phyloP scores from a whole-genome alignment of 2,888 invertebrate genomes.

The Rotaria socialis region DNA sequence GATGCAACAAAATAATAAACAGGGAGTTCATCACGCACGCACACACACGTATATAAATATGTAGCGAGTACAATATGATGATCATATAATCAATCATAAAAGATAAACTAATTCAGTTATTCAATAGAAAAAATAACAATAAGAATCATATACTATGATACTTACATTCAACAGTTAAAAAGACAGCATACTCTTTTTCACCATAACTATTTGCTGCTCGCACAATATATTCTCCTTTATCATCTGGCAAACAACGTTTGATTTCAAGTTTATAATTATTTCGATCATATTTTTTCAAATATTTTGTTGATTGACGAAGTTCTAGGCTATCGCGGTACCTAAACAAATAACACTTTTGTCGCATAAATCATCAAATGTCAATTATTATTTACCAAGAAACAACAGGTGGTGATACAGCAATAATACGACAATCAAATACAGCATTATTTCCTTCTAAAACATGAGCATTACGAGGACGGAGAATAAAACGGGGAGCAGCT shows the following conservation, averaged over 20 bases:
- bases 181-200: conserved; percentile 87
- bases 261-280: conserved; percentile 44
- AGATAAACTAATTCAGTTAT: background rate
- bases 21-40: background rate
- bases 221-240: conserved; percentile 93
- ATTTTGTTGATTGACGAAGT: conserved; percentile 42
- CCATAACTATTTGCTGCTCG: conserved; percentile 93
- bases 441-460: conserved; percentile 95
- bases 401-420: conserved; percentile 83
- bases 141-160: background rate
- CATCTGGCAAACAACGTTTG: conserved; percentile 63
- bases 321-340: conserved; percentile 50
- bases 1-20: background rate
- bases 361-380: background rate
- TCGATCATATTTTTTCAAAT: conserved; percentile 43
- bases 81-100: background rate
- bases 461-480: conserved; percentile 88
- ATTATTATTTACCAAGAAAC: conserved; percentile 71
- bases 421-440: conserved; percentile 91
- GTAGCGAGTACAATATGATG: background rate
- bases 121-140: background rate
- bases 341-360: background rate
- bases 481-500: conserved; percentile 94
- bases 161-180: conserved; percentile 79
- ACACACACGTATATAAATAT: background rate